phyloP scores from a whole-genome alignment of 2,797 vertebrate species.

The Manis javanica region DNA sequence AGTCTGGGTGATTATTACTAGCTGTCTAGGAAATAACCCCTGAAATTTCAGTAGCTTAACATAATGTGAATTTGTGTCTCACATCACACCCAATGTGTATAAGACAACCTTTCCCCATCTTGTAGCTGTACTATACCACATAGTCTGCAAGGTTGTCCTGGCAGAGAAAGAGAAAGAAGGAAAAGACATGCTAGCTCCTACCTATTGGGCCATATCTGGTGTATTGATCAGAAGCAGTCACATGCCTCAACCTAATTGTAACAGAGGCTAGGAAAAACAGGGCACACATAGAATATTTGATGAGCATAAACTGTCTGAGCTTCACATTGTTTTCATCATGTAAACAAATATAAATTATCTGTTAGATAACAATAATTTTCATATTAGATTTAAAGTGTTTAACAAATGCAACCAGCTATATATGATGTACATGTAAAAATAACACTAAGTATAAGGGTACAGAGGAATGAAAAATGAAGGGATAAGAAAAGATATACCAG shows the following conservation, averaged over 20 bases:
- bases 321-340: neutral
- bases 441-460: neutral
- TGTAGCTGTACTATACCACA: neutral
- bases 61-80: neutral
- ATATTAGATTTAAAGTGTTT: neutral
- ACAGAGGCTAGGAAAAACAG: neutral
- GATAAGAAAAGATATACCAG: neutral
- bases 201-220: neutral
- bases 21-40: neutral
- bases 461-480: neutral
- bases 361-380: neutral
- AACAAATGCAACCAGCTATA: neutral
- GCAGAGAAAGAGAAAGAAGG: neutral
- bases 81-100: neutral
- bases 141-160: neutral
- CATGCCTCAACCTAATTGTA: fast-evolving
- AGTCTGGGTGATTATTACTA: neutral
- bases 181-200: neutral
- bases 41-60: neutral
- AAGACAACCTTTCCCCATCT: neutral
- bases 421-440: neutral
- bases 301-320: neutral
- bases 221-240: neutral
- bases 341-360: neutral
- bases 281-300: neutral